A percentile compares a stretch with the other conserved stretches of the same genome.
phyloP scores from a whole-genome alignment of 2,113 vertebrate species.

The Oenanthe melanoleuca region DNA sequence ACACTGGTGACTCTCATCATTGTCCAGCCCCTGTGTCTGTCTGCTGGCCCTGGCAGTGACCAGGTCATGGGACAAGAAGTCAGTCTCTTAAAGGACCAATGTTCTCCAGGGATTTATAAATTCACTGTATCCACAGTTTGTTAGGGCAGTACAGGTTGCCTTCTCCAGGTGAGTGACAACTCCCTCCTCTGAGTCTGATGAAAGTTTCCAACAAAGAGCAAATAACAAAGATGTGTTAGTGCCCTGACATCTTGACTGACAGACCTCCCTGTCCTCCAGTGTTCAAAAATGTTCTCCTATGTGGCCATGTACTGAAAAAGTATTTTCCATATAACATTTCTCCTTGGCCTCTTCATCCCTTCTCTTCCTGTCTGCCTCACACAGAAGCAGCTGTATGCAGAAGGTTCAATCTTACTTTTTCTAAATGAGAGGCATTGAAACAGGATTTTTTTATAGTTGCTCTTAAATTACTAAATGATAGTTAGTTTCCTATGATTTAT shows the following conservation, averaged over 20 bases:
- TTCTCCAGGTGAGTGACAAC: not conserved
- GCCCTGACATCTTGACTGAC: not conserved
- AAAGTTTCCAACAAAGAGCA: not conserved
- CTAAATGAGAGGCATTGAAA: not conserved
- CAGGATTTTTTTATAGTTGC: not conserved
- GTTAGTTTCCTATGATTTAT: not conserved
- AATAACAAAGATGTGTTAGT: not conserved
- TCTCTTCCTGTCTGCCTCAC: not conserved
- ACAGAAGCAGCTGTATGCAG: not conserved
- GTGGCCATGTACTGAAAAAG: not conserved
- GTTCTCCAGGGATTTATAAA: not conserved
- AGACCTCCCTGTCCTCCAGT: not conserved
- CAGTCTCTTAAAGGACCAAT: fast-evolving
- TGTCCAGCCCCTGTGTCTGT: not conserved
- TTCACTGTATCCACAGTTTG: fast-evolving
- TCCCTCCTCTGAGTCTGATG: not conserved
- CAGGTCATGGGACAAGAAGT: fast-evolving
- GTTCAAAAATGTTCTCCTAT: not conserved
- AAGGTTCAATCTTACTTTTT: not conserved
- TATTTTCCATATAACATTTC: not conserved
- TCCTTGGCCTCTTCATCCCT: not conserved
- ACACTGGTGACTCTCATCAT: not conserved
- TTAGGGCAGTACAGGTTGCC: not conserved
- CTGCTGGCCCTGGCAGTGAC: not conserved
- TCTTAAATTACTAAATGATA: not conserved